Evolutionary conservation across 2,888 invertebrate genomes (phyloP), one percentile per base, ranked within the genome.

Genomic region (Patella ulyssiponensis): DNA sequence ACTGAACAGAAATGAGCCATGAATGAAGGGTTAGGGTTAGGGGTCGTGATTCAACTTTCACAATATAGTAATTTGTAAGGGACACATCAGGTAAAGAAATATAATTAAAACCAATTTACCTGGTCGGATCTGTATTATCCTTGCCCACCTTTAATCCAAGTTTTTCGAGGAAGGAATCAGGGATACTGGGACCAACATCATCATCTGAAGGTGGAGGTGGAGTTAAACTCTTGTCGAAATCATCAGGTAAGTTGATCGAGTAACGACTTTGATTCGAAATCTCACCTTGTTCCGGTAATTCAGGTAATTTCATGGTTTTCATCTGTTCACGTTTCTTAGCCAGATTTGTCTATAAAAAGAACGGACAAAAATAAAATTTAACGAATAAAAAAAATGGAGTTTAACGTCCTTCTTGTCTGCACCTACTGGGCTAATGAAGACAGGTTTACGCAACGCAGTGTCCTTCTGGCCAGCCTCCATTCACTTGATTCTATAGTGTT

Each of bases 321-420:
- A 87, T 84, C 76, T 88, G 86, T 69, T 87, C 87, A 20, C 87
- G 82, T 58, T 87, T 84, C 81, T 84, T 87, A 33, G 87, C 87
- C 81, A 90, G 82, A 77, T 90, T 86, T 72, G 80, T 86, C 90
- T 90, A 88, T 74, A 83, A 83, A 69, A 12, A 70, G 75, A 70
- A 33, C 14, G 51, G 69, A 69, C 20, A 71, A 53, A 71, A n/a
- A 44, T 44, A 44, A 7, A 44, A 44, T 9, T 44, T 44, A 9
- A 44, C 5, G 44, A 44, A 33, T 33, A 4, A 33, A 33, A 33
- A 4, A 33, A 33, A 33, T 33, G 33, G 33, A 4, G 4, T 33
- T 33, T 33, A 33, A 33, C 33, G 33, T 33, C 33, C 33, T 33
- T 3, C 4, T 33, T 2, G 2, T 33, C 33, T 33, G 2, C 1